Evolutionary conservation across 2,888 invertebrate genomes (phyloP).

Genomic region (Papilio gigon): DNA sequence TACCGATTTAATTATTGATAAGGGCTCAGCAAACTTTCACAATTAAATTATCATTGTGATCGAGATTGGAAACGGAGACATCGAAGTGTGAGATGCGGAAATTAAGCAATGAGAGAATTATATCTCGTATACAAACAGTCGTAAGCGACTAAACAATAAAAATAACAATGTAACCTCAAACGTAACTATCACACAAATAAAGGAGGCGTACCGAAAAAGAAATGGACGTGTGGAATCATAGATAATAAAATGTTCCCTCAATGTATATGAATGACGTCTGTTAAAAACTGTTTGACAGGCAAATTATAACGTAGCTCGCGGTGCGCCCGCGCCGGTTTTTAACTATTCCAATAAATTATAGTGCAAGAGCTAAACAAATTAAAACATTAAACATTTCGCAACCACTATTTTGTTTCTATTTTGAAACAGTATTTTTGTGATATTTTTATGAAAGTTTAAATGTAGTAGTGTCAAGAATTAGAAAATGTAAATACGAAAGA

Average conservation of each 20-base stretch:
- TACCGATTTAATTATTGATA: constrained; percentile 41
- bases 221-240: constrained; percentile 65
- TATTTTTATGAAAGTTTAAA: too few relatives aligned
- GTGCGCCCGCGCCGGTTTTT: constrained; percentile 48
- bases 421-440: background rate
- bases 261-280: constrained; percentile 68
- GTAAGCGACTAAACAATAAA: constrained; percentile 29
- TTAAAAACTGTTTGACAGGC: constrained; percentile 75
- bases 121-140: constrained; percentile 17
- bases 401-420: background rate
- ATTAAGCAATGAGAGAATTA: constrained; percentile 40
- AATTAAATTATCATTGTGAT: constrained; percentile 39
- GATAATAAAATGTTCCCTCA: constrained; percentile 68
- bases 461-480: too few relatives aligned
- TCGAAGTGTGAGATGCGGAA: constrained; percentile 37
- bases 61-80: constrained; percentile 36
- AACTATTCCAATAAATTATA: constrained; percentile 38
- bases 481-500: too few relatives aligned
- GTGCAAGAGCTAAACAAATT: constrained; percentile 27
- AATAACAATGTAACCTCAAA: constrained; percentile 27
- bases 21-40: constrained; percentile 39
- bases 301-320: constrained; percentile 65
- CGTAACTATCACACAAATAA: constrained; percentile 38
- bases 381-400: background rate
- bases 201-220: constrained; percentile 50